Evolutionary conservation across 2,888 invertebrate genomes (phyloP).

Genomic region (Andricus curvator): DNA sequence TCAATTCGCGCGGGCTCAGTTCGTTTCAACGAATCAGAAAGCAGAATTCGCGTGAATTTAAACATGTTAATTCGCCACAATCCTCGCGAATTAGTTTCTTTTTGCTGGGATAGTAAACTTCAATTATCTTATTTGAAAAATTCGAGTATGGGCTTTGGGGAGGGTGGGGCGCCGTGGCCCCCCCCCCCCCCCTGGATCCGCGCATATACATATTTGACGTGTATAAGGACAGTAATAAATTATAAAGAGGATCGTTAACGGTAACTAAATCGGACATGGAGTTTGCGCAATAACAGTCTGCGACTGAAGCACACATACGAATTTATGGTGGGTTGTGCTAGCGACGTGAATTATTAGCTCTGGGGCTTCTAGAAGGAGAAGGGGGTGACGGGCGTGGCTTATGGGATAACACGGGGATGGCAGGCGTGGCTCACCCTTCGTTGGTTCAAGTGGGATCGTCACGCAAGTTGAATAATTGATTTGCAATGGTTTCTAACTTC

Average conservation of each 20-base stretch:
- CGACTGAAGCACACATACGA: conserved; percentile 26
- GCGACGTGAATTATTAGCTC: conserved; percentile 78
- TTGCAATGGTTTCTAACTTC: conserved; percentile 15
- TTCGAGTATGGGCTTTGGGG: too few species aligned
- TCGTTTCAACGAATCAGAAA: too few species aligned
- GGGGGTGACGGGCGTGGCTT: conserved; percentile 71
- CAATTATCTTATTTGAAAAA: too few species aligned
- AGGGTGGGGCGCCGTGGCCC: too few species aligned
- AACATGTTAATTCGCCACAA: too few species aligned
- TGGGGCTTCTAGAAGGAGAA: conserved; percentile 51
- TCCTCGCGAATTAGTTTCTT: too few species aligned
- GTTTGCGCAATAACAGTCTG: conserved; percentile 15
- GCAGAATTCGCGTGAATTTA: too few species aligned
- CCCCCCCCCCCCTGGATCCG: too few species aligned
- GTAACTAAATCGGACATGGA: conserved; percentile 5
- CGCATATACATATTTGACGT: conserved; percentile 1
- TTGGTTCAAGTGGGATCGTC: conserved; percentile 26
- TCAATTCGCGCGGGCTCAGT: too few species aligned
- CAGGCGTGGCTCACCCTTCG: conserved; percentile 66
- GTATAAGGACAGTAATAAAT: not conserved
- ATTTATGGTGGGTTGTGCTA: conserved; percentile 73
- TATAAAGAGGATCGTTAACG: conserved; percentile 12
- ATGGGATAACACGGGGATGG: conserved; percentile 59
- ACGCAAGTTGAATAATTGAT: conserved; percentile 18
- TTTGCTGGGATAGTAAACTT: too few species aligned